Evolutionary conservation across 1,140 invertebrate species (phyloP).

Genomic region (Argopecten irradians): DNA sequence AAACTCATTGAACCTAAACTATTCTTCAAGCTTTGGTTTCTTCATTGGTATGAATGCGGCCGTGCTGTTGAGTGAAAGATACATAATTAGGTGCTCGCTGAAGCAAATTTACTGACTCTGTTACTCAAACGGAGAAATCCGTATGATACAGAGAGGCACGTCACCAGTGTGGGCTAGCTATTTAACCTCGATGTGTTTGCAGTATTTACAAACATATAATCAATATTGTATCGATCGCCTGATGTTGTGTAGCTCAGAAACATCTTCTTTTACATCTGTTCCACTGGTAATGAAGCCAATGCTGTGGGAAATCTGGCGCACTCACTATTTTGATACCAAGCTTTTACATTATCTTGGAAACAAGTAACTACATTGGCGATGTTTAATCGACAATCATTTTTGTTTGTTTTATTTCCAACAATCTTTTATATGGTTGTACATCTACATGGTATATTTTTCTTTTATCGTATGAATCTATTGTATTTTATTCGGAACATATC

Average conservation of each 20-base stretch:
- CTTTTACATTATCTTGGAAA: background rate
- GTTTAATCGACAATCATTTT: background rate
- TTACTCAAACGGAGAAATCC: background rate
- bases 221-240: background rate
- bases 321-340: background rate
- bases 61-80: background rate
- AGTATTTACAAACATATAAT: constrained; percentile 19
- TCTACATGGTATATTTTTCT: no score
- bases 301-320: background rate
- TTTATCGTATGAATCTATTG: no score
- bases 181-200: constrained; percentile 1
- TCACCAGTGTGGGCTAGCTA: background rate
- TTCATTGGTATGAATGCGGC: no score
- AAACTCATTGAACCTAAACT: no score
- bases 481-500: no score
- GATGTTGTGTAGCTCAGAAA: background rate
- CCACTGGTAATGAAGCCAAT: background rate
- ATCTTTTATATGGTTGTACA: no score
- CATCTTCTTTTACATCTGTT: background rate
- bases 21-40: no score
- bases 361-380: background rate
- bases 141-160: background rate
- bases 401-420: no score
- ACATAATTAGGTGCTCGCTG: background rate
- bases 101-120: background rate